phyloP scores from a whole-genome alignment of 2,797 vertebrate genomes.

The Mareca strepera region DNA sequence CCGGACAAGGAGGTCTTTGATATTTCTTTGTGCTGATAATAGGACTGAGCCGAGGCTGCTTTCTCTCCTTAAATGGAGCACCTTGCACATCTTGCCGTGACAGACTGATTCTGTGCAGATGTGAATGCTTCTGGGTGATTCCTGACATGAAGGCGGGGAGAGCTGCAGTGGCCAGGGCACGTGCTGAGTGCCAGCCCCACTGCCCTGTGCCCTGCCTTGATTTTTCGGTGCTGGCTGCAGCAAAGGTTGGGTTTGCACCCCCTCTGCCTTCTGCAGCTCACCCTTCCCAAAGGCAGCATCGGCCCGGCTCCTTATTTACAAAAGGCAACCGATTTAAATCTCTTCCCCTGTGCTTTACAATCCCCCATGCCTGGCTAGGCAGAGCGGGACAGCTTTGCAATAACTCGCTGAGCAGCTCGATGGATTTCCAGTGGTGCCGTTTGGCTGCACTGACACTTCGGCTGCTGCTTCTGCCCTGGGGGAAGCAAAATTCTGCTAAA shows the following conservation, averaged over 20 bases:
- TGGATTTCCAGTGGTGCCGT: conserved; percentile 25
- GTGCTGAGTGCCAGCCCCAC: neutral
- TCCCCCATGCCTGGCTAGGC: conserved; percentile 8
- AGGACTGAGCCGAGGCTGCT: neutral
- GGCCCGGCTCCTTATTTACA: neutral
- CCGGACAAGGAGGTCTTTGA: neutral
- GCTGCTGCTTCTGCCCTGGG: neutral
- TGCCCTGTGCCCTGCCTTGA: rapidly evolving
- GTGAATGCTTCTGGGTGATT: neutral
- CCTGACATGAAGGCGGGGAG: neutral
- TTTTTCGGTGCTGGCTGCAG: neutral
- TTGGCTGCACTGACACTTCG: neutral
- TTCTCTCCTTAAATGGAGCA: neutral
- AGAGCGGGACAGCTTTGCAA: conserved; percentile 23
- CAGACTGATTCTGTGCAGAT: neutral
- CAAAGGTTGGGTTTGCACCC: neutral
- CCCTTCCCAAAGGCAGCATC: neutral
- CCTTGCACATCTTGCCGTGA: neutral
- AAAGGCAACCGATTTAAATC: neutral
- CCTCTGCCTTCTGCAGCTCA: neutral
- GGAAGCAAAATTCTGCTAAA: neutral
- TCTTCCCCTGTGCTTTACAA: neutral
- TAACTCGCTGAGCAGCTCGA: neutral
- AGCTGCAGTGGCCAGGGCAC: neutral
- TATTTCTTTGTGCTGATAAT: neutral